Evolutionary conservation across 2,888 invertebrate species (phyloP).

Genomic region (Galerucella calmariensis): DNA sequence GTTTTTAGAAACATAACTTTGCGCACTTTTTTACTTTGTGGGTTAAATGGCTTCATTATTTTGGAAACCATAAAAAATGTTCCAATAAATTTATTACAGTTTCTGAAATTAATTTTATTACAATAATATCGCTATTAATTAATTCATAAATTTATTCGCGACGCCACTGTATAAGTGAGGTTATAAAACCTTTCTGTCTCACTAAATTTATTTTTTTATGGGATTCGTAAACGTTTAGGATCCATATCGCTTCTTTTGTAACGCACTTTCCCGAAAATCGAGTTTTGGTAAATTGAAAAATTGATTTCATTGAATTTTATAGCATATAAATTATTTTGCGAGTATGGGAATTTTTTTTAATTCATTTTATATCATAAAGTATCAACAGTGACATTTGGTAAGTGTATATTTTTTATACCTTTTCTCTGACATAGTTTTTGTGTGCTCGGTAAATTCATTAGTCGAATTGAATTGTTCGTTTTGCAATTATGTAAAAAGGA

Average conservation of each 20-base stretch:
- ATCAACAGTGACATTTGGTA: neutral
- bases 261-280: conserved; percentile 41
- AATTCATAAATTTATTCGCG: neutral
- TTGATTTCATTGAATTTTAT: conserved; percentile 17
- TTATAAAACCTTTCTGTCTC: conserved; percentile 45
- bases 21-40: too few relatives aligned
- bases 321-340: neutral
- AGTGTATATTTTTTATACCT: neutral
- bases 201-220: conserved; percentile 49
- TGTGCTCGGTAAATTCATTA: neutral
- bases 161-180: conserved; percentile 35
- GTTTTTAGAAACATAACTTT: too few relatives aligned
- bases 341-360: conserved; percentile 3
- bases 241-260: conserved; percentile 42
- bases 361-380: neutral
- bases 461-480: neutral
- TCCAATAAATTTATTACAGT: too few relatives aligned
- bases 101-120: neutral
- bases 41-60: too few relatives aligned
- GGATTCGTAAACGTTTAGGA: conserved; percentile 40
- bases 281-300: conserved; percentile 43
- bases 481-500: neutral
- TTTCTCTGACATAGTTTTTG: neutral
- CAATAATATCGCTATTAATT: neutral
- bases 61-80: too few relatives aligned